These are phyloP conservation scores for Laothoe populi DNA, from an alignment of 2,888 invertebrate genomes.

Conservation along the genomic window DNA sequence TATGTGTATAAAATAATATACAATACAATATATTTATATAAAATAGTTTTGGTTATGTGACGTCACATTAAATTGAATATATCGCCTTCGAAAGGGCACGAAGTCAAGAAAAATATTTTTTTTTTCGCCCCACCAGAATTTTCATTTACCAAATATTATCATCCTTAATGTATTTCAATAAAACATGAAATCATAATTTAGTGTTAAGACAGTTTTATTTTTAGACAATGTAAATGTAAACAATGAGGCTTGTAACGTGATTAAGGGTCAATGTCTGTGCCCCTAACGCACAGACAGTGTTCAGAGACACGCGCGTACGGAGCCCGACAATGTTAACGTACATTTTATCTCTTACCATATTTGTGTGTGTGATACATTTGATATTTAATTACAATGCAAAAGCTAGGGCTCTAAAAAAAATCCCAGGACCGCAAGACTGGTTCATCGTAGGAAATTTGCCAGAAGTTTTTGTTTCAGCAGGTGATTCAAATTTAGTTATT, in stretches of 20 bases:
- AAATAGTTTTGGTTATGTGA: too few relatives aligned
- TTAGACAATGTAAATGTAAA: too few relatives aligned
- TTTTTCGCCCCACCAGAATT: too few relatives aligned
- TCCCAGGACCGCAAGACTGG: slow-evolving; percentile 52
- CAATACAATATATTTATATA: too few relatives aligned
- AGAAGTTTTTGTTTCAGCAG: slow-evolving; percentile 47
- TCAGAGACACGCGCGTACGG: neutral
- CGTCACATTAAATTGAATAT: too few relatives aligned
- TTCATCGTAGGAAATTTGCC: slow-evolving; percentile 55
- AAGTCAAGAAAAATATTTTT: too few relatives aligned
- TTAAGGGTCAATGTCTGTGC: neutral
- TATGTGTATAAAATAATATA: too few relatives aligned
- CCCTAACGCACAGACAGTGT: neutral
- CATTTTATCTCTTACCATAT: slow-evolving; percentile 37
- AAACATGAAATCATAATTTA: too few relatives aligned
- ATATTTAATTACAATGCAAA: slow-evolving; percentile 51
- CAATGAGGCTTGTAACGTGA: neutral
- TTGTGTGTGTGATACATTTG: slow-evolving; percentile 49
- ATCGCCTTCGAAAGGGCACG: too few relatives aligned
- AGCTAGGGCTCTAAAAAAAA: slow-evolving; percentile 50
- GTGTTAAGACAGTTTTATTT: too few relatives aligned
- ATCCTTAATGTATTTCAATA: too few relatives aligned
- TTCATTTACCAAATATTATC: too few relatives aligned
- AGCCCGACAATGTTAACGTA: slow-evolving; percentile 44
- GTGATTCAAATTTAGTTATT: slow-evolving; percentile 36